Evolutionary conservation across 2,888 invertebrate species (phyloP).

Genomic region (Pandemis corylana): DNA sequence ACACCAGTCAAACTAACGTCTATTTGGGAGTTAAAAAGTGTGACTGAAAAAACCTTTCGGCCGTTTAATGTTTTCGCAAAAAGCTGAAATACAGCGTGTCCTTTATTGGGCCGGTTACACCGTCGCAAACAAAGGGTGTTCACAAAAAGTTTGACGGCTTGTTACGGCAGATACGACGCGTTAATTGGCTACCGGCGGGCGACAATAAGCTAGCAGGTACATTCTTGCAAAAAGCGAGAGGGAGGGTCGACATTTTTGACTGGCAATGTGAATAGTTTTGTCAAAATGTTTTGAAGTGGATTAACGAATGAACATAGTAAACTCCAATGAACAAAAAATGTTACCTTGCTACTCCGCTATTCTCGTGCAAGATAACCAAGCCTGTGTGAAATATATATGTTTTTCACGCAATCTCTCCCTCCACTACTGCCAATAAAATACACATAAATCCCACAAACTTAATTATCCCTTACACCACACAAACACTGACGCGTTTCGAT

Average conservation of each 20-base stretch:
- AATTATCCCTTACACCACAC: no score
- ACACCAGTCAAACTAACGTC: constrained; percentile 36
- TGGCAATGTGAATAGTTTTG: constrained; percentile 11
- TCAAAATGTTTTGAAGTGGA: not conserved
- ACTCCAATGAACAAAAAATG: no score
- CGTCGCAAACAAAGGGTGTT: constrained; percentile 63
- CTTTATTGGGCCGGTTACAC: constrained; percentile 29
- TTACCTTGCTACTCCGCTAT: no score
- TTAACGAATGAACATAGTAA: no score
- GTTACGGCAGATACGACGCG: constrained; percentile 58
- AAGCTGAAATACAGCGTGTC: constrained; percentile 26
- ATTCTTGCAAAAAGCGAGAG: constrained; percentile 11
- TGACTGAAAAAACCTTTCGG: constrained; percentile 21
- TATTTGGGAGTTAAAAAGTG: constrained; percentile 19
- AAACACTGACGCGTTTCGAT: no score
- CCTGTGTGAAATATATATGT: no score
- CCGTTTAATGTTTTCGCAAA: constrained; percentile 28
- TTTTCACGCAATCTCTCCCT: no score
- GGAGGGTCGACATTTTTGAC: not conserved
- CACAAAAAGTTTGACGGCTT: constrained; percentile 78
- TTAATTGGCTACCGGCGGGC: constrained; percentile 75
- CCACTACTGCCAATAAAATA: no score
- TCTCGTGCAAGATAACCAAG: no score
- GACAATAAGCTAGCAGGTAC: constrained; percentile 22
- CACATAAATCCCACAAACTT: no score